phyloP scores from a whole-genome alignment of 2,888 invertebrate genomes.

The Netelia melanura region DNA sequence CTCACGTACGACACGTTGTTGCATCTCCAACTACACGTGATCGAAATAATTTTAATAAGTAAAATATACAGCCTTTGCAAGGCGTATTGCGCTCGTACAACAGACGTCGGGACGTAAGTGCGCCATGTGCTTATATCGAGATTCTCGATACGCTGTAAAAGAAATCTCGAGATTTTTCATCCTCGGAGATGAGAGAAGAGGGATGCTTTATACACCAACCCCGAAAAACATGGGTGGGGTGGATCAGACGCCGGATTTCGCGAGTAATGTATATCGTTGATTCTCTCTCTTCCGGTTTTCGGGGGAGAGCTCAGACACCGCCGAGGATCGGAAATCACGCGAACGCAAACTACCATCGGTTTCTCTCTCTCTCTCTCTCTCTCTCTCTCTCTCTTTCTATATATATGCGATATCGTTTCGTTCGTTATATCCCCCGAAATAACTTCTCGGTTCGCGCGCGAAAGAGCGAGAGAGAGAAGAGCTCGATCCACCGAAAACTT shows the following conservation, averaged over 20 bases:
- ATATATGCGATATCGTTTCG: not conserved
- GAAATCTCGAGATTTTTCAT: constrained; percentile 23
- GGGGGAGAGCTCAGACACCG: constrained; percentile 8
- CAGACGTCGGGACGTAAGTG: not conserved
- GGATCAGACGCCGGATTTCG: constrained; percentile 3
- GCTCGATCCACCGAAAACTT: constrained; percentile 58
- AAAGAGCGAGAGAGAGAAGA: not conserved
- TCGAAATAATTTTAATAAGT: constrained; percentile 36
- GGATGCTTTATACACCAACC: not conserved
- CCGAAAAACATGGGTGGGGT: not conserved
- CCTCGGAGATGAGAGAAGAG: not conserved
- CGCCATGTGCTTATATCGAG: not conserved
- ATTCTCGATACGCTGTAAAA: not conserved
- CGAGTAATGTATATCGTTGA: constrained; percentile 31
- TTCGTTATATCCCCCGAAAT: constrained; percentile 40
- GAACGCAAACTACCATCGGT: constrained; percentile 24
- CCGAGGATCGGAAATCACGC: constrained; percentile 40
- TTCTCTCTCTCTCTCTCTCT: constrained; percentile 1
- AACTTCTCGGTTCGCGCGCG: constrained; percentile 35
- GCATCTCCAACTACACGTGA: not conserved
- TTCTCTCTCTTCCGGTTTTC: constrained; percentile 15
- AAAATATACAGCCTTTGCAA: not conserved
- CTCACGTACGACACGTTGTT: constrained; percentile 20
- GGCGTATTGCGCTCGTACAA: not conserved
- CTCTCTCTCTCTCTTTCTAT: not conserved